phyloP scores from a whole-genome alignment of 2,888 invertebrate genomes.

The Pharmacophagus antenor region DNA sequence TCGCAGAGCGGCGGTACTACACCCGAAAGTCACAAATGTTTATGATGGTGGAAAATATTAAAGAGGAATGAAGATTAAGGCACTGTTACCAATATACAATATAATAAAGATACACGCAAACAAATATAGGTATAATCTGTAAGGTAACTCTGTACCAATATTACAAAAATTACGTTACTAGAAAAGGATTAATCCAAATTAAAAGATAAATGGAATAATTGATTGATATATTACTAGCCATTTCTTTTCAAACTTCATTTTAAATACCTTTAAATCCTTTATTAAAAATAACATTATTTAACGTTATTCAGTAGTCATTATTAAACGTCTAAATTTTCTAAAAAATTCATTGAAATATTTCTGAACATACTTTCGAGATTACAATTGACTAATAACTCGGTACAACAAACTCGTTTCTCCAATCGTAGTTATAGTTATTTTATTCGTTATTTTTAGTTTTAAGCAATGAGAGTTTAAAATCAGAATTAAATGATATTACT shows the following conservation, averaged over 20 bases:
- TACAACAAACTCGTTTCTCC: conserved; percentile 37
- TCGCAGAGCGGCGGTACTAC: conserved; percentile 67
- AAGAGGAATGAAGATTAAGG: conserved; percentile 43
- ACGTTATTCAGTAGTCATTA: too few relatives aligned
- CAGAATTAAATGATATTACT: conserved; percentile 77
- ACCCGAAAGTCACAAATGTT: conserved; percentile 36
- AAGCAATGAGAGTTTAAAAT: conserved; percentile 69
- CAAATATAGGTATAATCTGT: conserved; percentile 6
- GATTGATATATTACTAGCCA: too few relatives aligned
- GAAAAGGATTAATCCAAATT: background rate
- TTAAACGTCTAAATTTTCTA: background rate
- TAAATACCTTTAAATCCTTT: too few relatives aligned
- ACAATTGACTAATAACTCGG: conserved; percentile 3
- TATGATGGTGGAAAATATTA: conserved; percentile 51
- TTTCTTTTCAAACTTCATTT: too few relatives aligned
- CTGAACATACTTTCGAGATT: background rate
- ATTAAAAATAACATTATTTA: too few relatives aligned
- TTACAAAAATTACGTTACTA: background rate
- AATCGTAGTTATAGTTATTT: conserved; percentile 50
- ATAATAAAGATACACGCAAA: conserved; percentile 16
- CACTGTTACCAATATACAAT: conserved; percentile 30
- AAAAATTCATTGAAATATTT: background rate
- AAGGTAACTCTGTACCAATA: conserved; percentile 1
- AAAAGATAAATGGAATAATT: too few relatives aligned
- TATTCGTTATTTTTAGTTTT: conserved; percentile 71